phyloP scores from a whole-genome alignment of 23 tunicate species.

The Halocynthia aurantium region DNA sequence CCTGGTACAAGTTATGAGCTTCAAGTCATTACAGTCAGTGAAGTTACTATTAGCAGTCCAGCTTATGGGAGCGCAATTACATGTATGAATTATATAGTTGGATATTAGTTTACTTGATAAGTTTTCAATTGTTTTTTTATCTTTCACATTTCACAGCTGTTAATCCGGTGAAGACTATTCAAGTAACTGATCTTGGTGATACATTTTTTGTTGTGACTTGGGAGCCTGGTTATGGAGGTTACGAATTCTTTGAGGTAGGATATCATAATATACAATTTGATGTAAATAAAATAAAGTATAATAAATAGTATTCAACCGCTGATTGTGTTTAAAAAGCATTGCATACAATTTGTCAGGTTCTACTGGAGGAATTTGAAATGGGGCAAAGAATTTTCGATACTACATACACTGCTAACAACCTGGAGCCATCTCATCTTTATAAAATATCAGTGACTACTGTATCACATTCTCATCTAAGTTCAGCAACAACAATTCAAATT shows the following conservation, averaged over 20 bases:
- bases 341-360: background rate
- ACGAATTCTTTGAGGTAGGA: background rate
- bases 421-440: background rate
- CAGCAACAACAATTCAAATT: background rate
- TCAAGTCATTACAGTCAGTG: background rate
- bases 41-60: background rate
- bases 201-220: background rate
- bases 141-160: background rate
- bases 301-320: background rate
- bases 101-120: too few species aligned
- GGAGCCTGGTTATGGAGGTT: slow-evolving; percentile 9
- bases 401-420: background rate
- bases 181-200: background rate
- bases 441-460: background rate
- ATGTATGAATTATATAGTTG: background rate
- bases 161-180: background rate
- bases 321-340: background rate
- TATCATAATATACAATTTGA: background rate
- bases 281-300: background rate
- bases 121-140: background rate
- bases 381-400: too few species aligned
- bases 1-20: background rate
- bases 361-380: too few species aligned
- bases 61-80: background rate
- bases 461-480: background rate